Evolutionary conservation across 2,113 vertebrate species (phyloP), one percentile per base, ranked within the genome.

Genomic region (Proterorhinus semilunaris): DNA sequence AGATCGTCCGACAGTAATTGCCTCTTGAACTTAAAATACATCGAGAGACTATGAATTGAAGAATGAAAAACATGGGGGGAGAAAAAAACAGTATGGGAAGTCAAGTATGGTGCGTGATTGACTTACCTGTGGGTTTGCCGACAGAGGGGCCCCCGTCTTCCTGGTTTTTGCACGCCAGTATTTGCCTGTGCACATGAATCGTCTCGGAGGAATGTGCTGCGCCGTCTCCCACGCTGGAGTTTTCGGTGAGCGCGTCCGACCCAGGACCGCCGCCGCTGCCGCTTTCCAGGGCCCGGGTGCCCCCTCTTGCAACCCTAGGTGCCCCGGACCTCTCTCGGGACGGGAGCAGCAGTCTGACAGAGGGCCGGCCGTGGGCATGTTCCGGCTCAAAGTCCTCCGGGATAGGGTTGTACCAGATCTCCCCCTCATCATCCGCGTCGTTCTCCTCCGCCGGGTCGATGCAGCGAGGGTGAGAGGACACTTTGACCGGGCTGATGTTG

Each of bases 391-490:
- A 96, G 6, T 99, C 98, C 87, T 99, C 98, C 0, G 98, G 98
- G 86, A 99, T 99, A 0, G 98, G 98, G 75, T 99, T 99, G 91
- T 99, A 99, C 98, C 98, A 98, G 89, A 98, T 99, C 87, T 99
- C 98, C 54, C 98, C 96, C 90, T 99, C 98, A 54, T 98, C 96
- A 0, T 98, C 96, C 0, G 95, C 95, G 0, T 98, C 96, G 0
- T 95, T 95, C 51, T 99, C 96, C 81, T 99, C 96, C 0, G 91
- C 80, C 0, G 92, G 93, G 71, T 96, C 94, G 45, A 85, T 8
- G 62, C 82, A 68, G 15, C 85, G 5, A 7, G 83, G 80, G 46
- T 76, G 78, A 1, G 58, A 78, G 0, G 76, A 75, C 45, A 45
- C 68, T 59, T 74, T 84, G 16, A 74, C 49, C 44, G 78, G 86